Evolutionary conservation across 2,888 invertebrate genomes (phyloP), one percentile per base, ranked within the genome.

Genomic region (Hyposoter dolosus): DNA sequence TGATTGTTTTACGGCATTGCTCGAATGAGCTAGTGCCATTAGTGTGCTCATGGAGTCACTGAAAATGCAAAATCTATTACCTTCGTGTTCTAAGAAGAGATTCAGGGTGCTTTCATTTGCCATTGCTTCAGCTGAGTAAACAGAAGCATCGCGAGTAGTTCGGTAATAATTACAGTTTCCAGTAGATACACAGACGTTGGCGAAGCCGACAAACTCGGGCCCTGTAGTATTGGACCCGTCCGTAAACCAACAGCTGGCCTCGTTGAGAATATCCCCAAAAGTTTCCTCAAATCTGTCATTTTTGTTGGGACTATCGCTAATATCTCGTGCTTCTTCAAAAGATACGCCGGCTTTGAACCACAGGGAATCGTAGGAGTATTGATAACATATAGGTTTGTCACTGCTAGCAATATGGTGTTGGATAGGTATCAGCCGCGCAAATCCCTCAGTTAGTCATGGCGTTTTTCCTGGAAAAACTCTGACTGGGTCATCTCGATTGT

Each of bases 401-500:
- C 53, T 19, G 53, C 19, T 53, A 19, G 53, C 53, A 19, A 53
- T 53, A 53, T 53, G 53, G 17, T 53, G 53, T 53, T 53, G 53
- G 19, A 53, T 53, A 53, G 19, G 53, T 53, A 53, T 53, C 53
- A 53, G 19, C 9, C 19, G 53, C 19, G 19, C 19, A 53, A 53
- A 53, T 19, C 53, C 19, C 7, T 53, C 53, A 53, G 53, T 53
- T 19, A 53, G 53, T 53, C 19, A 17, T 7, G 19, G 53, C 19
- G 19, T 53, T 53, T 19, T 53, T 7, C 17, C 17, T 19, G 17
- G 53, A 9, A 53, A 53, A 19, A 53, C 53, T 53, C 0, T 19
- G 9, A 53, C 19, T 53, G 53, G 53, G 53, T 53, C 53, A 4
- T 53, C 53, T n/a, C 53, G 53, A 53, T 53, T 53, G 53, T 53